Base-by-base conservation (phyloP, 2,113 vertebrate genomes). In the Polypterus senegalus region DNA sequence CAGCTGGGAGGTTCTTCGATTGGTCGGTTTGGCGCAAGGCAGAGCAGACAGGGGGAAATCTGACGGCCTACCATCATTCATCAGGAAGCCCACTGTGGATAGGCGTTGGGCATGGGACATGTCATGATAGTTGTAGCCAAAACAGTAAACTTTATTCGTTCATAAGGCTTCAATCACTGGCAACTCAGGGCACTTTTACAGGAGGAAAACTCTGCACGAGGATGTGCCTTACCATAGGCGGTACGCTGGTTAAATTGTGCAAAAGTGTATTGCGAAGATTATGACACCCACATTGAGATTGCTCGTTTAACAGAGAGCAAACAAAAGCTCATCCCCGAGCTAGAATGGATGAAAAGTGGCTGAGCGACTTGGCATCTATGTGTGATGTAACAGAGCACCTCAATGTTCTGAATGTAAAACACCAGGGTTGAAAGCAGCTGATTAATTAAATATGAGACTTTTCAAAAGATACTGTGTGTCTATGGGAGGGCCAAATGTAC, bases 31-130 rank as follows among this genome's bases (percentile, higher is more conserved):
- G 2, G n/a, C 10, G 44, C 6, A 57, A 57, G 27, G 44, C 44
- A 2, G 27, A 27, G 27, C 27, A 27, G 27, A 27, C 27, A 2
- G 27, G 27, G 3, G 5, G 3, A 6, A 6, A 57, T 27, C 27
- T n/a, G 55, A 57, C 55, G 8, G 55, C 55, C 5, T 57, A 57
- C 55, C 55, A 57, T 57, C 5, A 57, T 57, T 6, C 55, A 57
- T 27, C 55, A 57, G 55, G 55, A 57, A n/a, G 55, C 55, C 5
- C 55, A 11, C 10, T 57, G 55, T 57, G 55, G 55, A 7, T 11
- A 57, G 10, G 55, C 3, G 10, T 27, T 57, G 55, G 10, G 10
- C 5, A 57, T 57, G 8, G 8, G 10, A 7, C 55, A 57, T 57
- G 55, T 57, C 10, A 9, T 57, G 55, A 57, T 7, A 5, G 10